phyloP scores from a whole-genome alignment of 2,113 vertebrate species.

The Hipposideros armiger region DNA sequence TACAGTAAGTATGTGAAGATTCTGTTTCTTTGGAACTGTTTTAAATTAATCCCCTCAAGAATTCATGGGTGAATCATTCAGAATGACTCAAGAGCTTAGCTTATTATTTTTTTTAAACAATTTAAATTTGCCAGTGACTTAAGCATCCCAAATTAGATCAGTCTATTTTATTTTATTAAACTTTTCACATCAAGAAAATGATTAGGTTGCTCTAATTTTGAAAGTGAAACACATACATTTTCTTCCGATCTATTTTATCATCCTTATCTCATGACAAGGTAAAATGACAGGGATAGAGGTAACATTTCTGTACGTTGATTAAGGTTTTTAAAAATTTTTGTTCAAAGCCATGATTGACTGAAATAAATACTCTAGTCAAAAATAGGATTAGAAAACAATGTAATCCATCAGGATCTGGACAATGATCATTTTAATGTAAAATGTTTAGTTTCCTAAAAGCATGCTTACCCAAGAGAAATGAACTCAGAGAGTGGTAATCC shows the following conservation, averaged over 20 bases:
- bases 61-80: slow-evolving; percentile 81
- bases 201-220: slow-evolving; percentile 66
- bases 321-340: slow-evolving; percentile 14
- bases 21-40: slow-evolving; percentile 73
- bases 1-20: slow-evolving; percentile 65
- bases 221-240: slow-evolving; percentile 38
- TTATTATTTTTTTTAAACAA: slow-evolving; percentile 79
- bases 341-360: background rate
- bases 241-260: slow-evolving; percentile 32
- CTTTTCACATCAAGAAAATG: slow-evolving; percentile 75
- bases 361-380: slow-evolving; percentile 56
- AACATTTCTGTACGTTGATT: background rate
- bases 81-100: slow-evolving; percentile 80
- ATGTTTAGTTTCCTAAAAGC: slow-evolving; percentile 56
- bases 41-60: slow-evolving; percentile 81
- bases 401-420: background rate
- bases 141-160: slow-evolving; percentile 77
- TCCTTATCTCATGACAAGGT: background rate
- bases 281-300: slow-evolving; percentile 26
- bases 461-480: slow-evolving; percentile 43
- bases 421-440: slow-evolving; percentile 58
- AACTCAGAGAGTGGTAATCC: slow-evolving; percentile 56
- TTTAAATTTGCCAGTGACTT: slow-evolving; percentile 79
- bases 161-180: slow-evolving; percentile 79
- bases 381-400: slow-evolving; percentile 49